phyloP scores from a whole-genome alignment of 1,140 invertebrate species.

The Chrysopa pallens region DNA sequence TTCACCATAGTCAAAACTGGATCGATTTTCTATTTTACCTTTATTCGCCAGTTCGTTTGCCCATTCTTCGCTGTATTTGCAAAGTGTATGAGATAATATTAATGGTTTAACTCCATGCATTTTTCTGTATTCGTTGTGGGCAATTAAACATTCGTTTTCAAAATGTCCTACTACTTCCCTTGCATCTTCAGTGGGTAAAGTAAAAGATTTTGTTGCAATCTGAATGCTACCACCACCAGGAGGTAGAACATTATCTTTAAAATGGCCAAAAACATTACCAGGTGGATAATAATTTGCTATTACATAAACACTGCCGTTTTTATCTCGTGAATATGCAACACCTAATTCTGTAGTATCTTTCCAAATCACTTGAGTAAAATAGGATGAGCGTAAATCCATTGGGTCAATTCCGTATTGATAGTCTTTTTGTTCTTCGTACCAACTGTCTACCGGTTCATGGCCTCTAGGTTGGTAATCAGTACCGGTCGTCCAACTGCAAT shows the following conservation, averaged over 20 bases:
- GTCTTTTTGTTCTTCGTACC: conserved; percentile 47
- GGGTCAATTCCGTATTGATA: conserved; percentile 36
- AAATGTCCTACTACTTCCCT: conserved; percentile 25
- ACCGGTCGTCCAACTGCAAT: conserved; percentile 43
- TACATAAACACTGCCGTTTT: conserved; percentile 34
- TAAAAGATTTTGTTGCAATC: not conserved
- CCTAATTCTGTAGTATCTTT: conserved; percentile 37
- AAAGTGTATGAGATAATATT: conserved; percentile 47
- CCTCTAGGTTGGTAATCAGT: conserved; percentile 39
- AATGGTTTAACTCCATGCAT: conserved; percentile 50
- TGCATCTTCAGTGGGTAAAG: conserved; percentile 11
- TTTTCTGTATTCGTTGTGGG: conserved; percentile 56
- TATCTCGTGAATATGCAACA: conserved; percentile 30
- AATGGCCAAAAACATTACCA: conserved; percentile 43
- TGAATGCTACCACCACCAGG: conserved; percentile 5
- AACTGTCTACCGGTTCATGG: conserved; percentile 51
- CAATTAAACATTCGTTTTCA: conserved; percentile 41
- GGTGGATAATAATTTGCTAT: conserved; percentile 51
- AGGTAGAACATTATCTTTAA: conserved; percentile 33
- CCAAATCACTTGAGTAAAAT: conserved; percentile 49
- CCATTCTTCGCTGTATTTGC: conserved; percentile 65
- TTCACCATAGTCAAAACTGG: conserved; percentile 58
- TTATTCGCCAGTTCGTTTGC: conserved; percentile 50
- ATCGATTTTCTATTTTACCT: conserved; percentile 53
- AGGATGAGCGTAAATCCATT: conserved; percentile 17